A percentile compares a stretch with the other conserved stretches of the same genome.
Conservation (phyloP, 2,113 vertebrate genomes). For the Leptobrachium leishanense region DNA sequence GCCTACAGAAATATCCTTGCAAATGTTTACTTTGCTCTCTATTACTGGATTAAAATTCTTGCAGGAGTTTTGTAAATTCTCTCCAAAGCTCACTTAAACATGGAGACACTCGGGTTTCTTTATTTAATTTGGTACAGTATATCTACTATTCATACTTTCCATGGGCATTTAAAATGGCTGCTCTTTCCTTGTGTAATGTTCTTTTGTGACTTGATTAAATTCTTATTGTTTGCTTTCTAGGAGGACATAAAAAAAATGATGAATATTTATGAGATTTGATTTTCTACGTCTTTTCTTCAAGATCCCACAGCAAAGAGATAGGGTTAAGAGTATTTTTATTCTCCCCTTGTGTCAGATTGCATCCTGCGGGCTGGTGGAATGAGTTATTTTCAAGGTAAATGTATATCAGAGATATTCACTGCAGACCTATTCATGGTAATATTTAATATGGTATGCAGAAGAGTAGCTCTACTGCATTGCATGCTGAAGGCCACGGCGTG, state of each 20-base stretch:
- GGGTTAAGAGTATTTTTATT: conserved; percentile 23
- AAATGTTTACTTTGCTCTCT: too few species aligned
- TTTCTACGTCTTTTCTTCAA: conserved; percentile 20
- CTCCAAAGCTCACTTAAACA: too few species aligned
- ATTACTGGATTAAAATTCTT: too few species aligned
- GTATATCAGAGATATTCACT: conserved; percentile 44
- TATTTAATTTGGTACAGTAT: too few species aligned
- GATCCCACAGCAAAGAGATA: conserved; percentile 21
- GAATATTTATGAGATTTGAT: conserved; percentile 42
- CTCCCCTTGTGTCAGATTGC: conserved; percentile 23
- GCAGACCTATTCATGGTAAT: conserved; percentile 47
- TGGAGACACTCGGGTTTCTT: too few species aligned
- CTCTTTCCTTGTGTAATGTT: neutral
- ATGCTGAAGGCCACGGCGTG: conserved; percentile 42
- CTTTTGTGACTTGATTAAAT: neutral
- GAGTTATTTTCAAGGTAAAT: conserved; percentile 46
- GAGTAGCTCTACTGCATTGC: conserved; percentile 27
- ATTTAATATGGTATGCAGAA: conserved; percentile 44
- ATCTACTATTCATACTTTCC: neutral
- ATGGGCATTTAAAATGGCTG: conserved; percentile 1
- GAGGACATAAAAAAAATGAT: conserved; percentile 10
- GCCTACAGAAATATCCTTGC: too few species aligned
- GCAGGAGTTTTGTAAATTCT: too few species aligned
- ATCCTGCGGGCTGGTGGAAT: conserved; percentile 32
- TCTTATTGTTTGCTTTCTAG: conserved; percentile 16